These are phyloP conservation scores for Caranx melampygus DNA, from an alignment of 2,113 vertebrate genomes.

Conservation along the genomic window DNA sequence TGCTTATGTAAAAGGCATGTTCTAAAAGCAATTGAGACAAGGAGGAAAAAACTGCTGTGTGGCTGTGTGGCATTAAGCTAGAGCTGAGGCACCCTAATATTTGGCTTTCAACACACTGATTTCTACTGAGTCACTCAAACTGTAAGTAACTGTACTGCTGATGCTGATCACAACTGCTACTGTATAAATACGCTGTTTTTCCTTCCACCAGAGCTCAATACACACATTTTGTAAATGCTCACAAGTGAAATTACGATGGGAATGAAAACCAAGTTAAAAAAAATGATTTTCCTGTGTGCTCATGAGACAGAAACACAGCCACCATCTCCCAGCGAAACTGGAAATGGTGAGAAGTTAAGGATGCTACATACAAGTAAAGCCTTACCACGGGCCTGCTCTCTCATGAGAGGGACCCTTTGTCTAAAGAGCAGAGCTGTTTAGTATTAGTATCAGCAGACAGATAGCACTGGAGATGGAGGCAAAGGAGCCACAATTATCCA, in stretches of 20 bases:
- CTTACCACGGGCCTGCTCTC: constrained; percentile 32
- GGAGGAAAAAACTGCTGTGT: constrained; percentile 6
- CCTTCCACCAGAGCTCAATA: background rate
- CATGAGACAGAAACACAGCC: constrained; percentile 1
- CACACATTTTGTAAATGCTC: background rate
- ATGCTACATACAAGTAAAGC: constrained; percentile 48
- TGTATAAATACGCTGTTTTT: background rate
- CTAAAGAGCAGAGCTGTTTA: constrained; percentile 64
- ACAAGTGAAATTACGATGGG: background rate
- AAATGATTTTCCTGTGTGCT: background rate
- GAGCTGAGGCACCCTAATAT: constrained; percentile 7
- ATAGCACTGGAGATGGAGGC: constrained; percentile 44
- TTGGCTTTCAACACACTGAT: background rate
- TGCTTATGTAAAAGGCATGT: constrained; percentile 27
- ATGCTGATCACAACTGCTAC: background rate
- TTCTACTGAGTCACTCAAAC: constrained; percentile 13
- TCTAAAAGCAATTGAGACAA: constrained; percentile 29
- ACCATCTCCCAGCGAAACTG: constrained; percentile 39
- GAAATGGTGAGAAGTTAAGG: constrained; percentile 37
- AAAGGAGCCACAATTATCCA: constrained; percentile 38
- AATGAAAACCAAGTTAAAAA: background rate
- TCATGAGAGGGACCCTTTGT: constrained; percentile 73
- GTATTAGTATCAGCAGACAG: constrained; percentile 72
- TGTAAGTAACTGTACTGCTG: background rate
- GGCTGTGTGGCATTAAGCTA: background rate